phyloP scores from a whole-genome alignment of 2,888 invertebrate genomes.

The Synanthedon myopaeformis region DNA sequence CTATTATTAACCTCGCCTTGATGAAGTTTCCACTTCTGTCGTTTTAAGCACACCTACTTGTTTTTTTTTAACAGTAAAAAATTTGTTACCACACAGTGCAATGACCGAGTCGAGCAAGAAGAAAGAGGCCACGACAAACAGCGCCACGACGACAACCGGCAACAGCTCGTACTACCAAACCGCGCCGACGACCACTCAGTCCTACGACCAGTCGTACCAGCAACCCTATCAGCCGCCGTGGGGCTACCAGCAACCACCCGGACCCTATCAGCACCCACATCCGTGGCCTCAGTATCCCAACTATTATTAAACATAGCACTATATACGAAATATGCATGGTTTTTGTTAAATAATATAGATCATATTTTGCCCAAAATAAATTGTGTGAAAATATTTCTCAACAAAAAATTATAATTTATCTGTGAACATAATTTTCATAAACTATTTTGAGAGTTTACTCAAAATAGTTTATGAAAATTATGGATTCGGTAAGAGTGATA shows the following conservation, averaged over 20 bases:
- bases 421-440: too few relatives aligned
- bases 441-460: too few relatives aligned
- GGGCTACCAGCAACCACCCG: slow-evolving; percentile 63
- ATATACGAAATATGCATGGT: neutral
- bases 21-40: too few relatives aligned
- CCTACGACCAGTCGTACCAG: slow-evolving; percentile 56
- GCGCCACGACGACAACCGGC: slow-evolving; percentile 10
- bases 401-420: too few relatives aligned
- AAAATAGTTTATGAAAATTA: too few relatives aligned
- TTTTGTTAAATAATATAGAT: too few relatives aligned
- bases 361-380: too few relatives aligned
- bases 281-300: slow-evolving; percentile 64
- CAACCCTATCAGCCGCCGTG: slow-evolving; percentile 60
- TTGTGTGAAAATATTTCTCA: too few relatives aligned
- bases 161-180: slow-evolving; percentile 44
- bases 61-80: too few relatives aligned
- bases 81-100: slow-evolving; percentile 13
- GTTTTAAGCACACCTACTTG: too few relatives aligned
- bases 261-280: slow-evolving; percentile 57
- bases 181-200: slow-evolving; percentile 26
- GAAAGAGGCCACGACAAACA: slow-evolving; percentile 16
- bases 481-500: too few relatives aligned
- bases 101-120: slow-evolving; percentile 38
- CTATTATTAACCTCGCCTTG: too few relatives aligned
- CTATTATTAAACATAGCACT: slow-evolving; percentile 40